Base-by-base conservation (phyloP, 2,888 invertebrate genomes). In the Apodemia duryi region DNA sequence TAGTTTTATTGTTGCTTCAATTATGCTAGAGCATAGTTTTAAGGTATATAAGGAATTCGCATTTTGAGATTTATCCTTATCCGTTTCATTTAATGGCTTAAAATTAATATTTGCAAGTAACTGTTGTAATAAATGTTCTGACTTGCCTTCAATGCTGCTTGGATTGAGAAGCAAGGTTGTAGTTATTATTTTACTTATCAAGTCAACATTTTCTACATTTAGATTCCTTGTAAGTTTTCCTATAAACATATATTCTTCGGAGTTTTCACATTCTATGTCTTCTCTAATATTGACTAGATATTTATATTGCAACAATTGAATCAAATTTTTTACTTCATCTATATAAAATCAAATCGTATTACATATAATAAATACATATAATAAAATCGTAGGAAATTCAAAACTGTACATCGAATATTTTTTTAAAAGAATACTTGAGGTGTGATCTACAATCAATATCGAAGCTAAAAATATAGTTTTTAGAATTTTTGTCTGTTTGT, bases 41-140 rank as follows among this genome's bases (percentile, higher is more conserved):
- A 91, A 73, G 61, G 74, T 69, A 0, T 81, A 65, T 9, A 87
- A 52, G 21, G 72, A 69, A 57, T 66, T 65, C 32, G 68, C 65
- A 28, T 64, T 69, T 5, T 71, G 69, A 32, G 2, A 64, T 63
- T 52, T 69, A 29, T 54, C 64, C 21, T 69, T 66, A 35, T 66
- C 65, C 28, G 67, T 70, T 57, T 66, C 69, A n/a, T 64, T 60
- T 54, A 70, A 69, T 32, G 64, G 38, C 43, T 72, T 70, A 41
- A 81, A 67, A 68, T 79, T 74, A 38, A 86, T 70, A 65, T 78
- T 77, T 3, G 72, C 73, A 21, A 92, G 66, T 35, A 91, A 78
- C 73, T 92, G 92, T 69, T 91, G 90, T 10, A 92, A 65, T 51
- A 92, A 78, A 77, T 92, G 92, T 72, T 92, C 91, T 0, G 87